These are phyloP conservation scores for Tetragonisca angustula DNA, from an alignment of 2,888 invertebrate genomes.

Conservation along the genomic window DNA sequence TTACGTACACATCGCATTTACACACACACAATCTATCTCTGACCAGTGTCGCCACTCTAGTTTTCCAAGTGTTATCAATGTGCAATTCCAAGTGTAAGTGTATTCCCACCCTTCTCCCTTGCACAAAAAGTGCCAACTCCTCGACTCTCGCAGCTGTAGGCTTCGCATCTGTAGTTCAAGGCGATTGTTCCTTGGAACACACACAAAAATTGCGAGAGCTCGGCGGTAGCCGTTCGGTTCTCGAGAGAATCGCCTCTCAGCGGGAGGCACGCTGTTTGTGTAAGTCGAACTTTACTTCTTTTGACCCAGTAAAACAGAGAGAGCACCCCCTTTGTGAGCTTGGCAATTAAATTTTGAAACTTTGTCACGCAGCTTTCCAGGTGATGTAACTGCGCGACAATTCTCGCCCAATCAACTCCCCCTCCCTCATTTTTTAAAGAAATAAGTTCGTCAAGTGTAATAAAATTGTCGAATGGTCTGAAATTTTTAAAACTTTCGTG, in stretches of 20 bases:
- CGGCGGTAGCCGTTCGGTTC: not conserved
- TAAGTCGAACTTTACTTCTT: not conserved
- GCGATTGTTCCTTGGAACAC: constrained; percentile 7
- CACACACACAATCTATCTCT: not conserved
- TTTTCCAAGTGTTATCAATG: not conserved
- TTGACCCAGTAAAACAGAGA: not conserved
- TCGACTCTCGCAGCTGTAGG: not conserved
- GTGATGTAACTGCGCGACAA: not conserved
- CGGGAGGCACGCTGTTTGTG: not conserved
- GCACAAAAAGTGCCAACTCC: constrained; percentile 22
- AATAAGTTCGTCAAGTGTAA: too few species aligned
- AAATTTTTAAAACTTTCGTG: not conserved
- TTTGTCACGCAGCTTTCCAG: not conserved
- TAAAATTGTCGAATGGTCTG: too few species aligned
- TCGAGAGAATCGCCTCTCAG: not conserved
- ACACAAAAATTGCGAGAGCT: not conserved
- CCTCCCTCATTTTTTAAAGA: not conserved
- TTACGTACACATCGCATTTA: not conserved
- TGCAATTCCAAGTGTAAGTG: not conserved
- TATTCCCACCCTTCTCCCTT: not conserved
- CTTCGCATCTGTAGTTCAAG: constrained; percentile 18
- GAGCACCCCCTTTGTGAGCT: not conserved
- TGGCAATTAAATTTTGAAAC: not conserved
- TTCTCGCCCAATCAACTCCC: too few species aligned
- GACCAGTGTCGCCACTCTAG: not conserved